Base-by-base conservation (phyloP, 2,888 invertebrate genomes). In the Myopa testacea region DNA sequence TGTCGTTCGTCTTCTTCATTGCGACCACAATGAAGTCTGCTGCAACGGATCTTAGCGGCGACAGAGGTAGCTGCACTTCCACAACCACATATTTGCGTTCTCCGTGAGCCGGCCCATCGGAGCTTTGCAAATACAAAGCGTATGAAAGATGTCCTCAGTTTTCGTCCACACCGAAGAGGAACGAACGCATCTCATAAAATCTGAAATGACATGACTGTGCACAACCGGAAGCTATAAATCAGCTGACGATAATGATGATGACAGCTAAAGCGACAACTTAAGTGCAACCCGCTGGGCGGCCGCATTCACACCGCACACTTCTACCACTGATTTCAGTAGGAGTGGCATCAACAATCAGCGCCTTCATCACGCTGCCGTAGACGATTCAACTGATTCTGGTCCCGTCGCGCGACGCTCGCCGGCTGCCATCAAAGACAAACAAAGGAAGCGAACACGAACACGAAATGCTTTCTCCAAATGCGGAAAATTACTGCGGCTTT, bases 161-260 rank as follows among this genome's bases (percentile, higher is more conserved):
- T 19, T 26, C 37, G 16, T 55, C 16, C 38, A 16, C 16, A 45
- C 26, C 58, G 58, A 65, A 45, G 50, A 37, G 26, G 26, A 52
- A 19, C 12, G 74, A 55, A 75, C 69, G 60, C 69, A 50, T 75
- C 75, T 75, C 69, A 75, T 68, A 69, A 68, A 75, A 75, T 75
- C 69, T 19, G 26, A 75, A 75, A 75, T 69, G 75, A 75, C 69
- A 69, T 69, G 76, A 68, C 62, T 58, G 60, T 34, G 62, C 62
- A 69, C 68, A 60, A 69, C 76, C 68, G 76, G 76, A 62, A 76
- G 76, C 76, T 50, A 76, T 76, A 76, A 76, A 76, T 76, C 76
- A 69, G 69, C 76, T 69, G 76, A 76, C 76, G 60, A 76, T 76
- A 76, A 76, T 76, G 69, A 76, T 76, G 76, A 76, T 69, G 69